Percentiles rank a stretch among this genome's conserved stretches.
phyloP scores from a whole-genome alignment of 2,797 vertebrate genomes.

The Somateria mollissima region DNA sequence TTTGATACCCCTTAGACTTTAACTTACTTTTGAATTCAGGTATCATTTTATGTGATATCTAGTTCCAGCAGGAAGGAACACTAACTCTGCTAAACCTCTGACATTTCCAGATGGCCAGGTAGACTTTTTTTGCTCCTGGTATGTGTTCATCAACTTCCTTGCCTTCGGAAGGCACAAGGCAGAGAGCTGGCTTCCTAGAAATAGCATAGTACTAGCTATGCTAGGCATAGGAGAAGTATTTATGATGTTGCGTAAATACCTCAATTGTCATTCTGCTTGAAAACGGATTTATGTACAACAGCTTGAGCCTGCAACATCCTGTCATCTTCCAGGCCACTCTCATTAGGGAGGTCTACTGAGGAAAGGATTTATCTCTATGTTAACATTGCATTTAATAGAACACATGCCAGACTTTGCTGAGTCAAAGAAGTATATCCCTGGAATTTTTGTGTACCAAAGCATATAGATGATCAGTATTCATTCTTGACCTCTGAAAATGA shows the following conservation, averaged over 20 bases:
- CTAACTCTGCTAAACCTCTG: not conserved
- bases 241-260: not conserved
- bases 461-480: not conserved
- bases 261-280: not conserved
- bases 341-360: not conserved
- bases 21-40: not conserved
- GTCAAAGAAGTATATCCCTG: constrained; percentile 19
- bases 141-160: not conserved
- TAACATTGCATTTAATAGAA: not conserved
- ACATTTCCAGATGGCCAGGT: not conserved
- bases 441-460: constrained; percentile 40
- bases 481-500: constrained; percentile 52
- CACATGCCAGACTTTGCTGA: not conserved
- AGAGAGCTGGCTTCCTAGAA: not conserved
- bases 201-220: not conserved
- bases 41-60: not conserved
- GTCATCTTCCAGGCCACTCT: not conserved
- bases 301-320: not conserved
- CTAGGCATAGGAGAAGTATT: not conserved
- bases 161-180: not conserved
- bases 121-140: not conserved
- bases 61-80: not conserved
- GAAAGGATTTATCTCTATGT: constrained; percentile 18
- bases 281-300: not conserved
- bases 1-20: not conserved